Base-by-base conservation (phyloP, 2,113 vertebrate species). In the Aspiorhynchus laticeps region DNA sequence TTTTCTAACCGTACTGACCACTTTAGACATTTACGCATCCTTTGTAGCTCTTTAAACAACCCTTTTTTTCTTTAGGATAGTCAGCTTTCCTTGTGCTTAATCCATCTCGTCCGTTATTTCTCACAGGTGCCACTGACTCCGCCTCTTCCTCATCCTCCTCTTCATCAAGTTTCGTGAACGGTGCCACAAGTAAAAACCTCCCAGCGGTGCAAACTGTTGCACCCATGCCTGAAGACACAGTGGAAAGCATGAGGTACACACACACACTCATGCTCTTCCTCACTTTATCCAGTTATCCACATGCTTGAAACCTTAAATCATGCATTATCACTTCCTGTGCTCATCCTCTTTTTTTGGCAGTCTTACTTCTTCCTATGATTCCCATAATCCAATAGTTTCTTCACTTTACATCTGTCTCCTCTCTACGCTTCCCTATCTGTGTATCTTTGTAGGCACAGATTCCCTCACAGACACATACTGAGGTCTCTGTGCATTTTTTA, bases 131-230 rank as follows among this genome's bases (percentile, higher is more conserved):
- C 78, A 95, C 97, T 91, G 98, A 99, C 93, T 98, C 98, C 36
- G 97, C 97, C 84, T 98, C 98, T 65, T 98, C 98, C 21, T 98
- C 98, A 85, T 97, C 98, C 73, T 99, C 98, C 83, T 99, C 98
- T 0, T 98, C 97, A 79, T 99, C 98, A 84, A 99, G 98, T 86
- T 99, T 99, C 93, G 98, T 99, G 85, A 99, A 99, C 86, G 98
- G 98, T 88, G 98, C 97, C 91, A 99, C 98, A 75, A 99, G 98
- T 93, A 99, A 99, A 95, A 99, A 99, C 87, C 96, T 99, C 43
- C 98, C 98, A 24, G 98, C 98, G 46, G 98, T 99, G 73, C 98
- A 99, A 91, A 99, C 98, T 2, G 98, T 99, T 83, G 98, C 98
- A 10, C 98, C 98, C 77, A 99, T 99, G 98, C 98, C 98, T 10